Percentiles rank a stretch among this genome's conserved stretches.
phyloP scores from a whole-genome alignment of 2,888 invertebrate species.

The Athrips mouffetella region DNA sequence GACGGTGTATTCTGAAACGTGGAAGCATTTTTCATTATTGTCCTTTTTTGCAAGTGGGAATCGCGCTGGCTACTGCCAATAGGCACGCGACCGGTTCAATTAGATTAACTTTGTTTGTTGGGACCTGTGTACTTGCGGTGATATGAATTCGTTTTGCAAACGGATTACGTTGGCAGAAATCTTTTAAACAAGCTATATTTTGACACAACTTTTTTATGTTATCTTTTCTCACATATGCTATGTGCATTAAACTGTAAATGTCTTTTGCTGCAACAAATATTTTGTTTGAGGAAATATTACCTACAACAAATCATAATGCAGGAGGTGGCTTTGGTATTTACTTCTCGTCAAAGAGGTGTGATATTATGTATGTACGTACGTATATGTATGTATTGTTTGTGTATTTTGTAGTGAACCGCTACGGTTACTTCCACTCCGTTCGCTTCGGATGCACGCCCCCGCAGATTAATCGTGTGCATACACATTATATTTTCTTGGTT shows the following conservation, averaged over 20 bases:
- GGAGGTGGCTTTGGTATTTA: neutral
- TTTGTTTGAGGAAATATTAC: too few species aligned
- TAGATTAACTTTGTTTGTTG: constrained; percentile 37
- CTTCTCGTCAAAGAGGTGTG: neutral
- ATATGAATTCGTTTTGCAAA: neutral
- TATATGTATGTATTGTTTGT: constrained; percentile 48
- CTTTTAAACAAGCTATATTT: neutral
- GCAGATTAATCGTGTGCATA: constrained; percentile 63
- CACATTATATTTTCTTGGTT: too few species aligned
- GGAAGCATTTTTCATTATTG: constrained; percentile 38
- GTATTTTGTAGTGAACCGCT: constrained; percentile 63
- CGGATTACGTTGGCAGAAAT: neutral
- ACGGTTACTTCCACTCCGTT: constrained; percentile 65
- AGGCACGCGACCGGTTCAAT: constrained; percentile 34
- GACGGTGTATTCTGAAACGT: constrained; percentile 35
- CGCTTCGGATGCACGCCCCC: constrained; percentile 59
- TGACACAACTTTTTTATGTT: neutral
- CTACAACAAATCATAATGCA: too few species aligned
- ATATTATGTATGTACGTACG: constrained; percentile 3
- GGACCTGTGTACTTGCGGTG: neutral
- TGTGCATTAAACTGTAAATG: too few species aligned
- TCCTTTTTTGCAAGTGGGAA: constrained; percentile 37
- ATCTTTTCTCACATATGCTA: too few species aligned
- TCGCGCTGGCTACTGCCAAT: constrained; percentile 36
- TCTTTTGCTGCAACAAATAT: too few species aligned